phyloP scores from a whole-genome alignment of 2,888 invertebrate species.

The Eilema caniola region DNA sequence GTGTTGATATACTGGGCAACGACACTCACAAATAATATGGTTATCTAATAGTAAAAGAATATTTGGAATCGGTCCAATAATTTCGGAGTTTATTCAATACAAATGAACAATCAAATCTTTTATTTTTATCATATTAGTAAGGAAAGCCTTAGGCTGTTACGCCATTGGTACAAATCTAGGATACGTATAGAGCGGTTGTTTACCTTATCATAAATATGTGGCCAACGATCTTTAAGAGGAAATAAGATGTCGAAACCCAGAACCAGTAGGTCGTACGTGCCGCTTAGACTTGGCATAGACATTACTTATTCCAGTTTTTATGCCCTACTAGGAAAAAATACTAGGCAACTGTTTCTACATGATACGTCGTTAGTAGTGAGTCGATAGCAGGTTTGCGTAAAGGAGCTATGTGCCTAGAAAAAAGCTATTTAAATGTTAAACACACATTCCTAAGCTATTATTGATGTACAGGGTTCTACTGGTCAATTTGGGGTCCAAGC shows the following conservation, averaged over 20 bases:
- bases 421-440: no score
- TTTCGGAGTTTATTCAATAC: no score
- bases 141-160: background rate
- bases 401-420: background rate
- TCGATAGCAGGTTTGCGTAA: background rate
- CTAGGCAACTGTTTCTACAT: background rate
- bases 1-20: no score
- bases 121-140: background rate
- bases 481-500: no score
- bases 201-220: slow-evolving; percentile 17
- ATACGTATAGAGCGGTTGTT: slow-evolving; percentile 1
- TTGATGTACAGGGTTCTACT: no score
- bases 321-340: slow-evolving; percentile 1
- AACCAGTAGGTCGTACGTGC: slow-evolving; percentile 21
- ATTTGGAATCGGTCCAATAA: no score
- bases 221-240: slow-evolving; percentile 14
- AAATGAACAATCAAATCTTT: no score
- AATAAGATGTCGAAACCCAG: slow-evolving; percentile 36
- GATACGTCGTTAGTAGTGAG: background rate
- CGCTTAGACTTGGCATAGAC: slow-evolving; percentile 35
- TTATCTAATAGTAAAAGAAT: no score
- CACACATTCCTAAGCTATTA: no score
- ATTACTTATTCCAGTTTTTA: slow-evolving; percentile 15
- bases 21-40: no score
- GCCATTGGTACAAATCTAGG: background rate